Evolutionary conservation across 2,888 invertebrate species (phyloP).

Genomic region (Antheraea assamensis): DNA sequence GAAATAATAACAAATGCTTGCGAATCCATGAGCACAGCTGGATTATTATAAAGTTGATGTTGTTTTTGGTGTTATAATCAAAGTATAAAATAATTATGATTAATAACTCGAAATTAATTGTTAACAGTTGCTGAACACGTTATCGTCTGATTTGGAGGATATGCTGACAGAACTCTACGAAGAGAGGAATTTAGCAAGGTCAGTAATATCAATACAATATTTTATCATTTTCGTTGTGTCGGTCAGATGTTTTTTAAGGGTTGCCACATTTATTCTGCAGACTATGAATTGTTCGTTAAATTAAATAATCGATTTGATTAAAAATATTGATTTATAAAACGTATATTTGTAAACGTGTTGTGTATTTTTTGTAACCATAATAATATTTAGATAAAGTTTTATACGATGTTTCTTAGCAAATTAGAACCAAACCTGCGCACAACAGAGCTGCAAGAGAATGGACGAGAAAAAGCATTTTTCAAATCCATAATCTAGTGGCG

Average conservation of each 20-base stretch:
- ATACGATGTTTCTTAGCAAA: neutral
- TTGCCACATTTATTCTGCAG: neutral
- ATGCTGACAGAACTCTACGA: conserved; percentile 92
- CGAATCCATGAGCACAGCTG: too few species aligned
- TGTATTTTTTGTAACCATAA: neutral
- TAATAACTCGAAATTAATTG: conserved; percentile 29
- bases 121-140: conserved; percentile 89
- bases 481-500: neutral
- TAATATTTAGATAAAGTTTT: neutral
- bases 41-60: neutral
- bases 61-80: neutral
- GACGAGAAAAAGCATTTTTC: neutral
- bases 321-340: neutral
- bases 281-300: neutral
- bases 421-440: neutral
- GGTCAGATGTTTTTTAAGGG: neutral
- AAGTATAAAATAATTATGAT: neutral
- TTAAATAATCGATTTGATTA: neutral
- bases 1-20: too few species aligned
- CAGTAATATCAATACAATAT: conserved; percentile 25
- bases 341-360: neutral
- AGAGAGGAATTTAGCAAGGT: conserved; percentile 72
- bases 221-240: neutral
- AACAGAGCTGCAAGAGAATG: neutral
- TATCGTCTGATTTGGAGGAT: conserved; percentile 92